Evolutionary conservation across 2,797 vertebrate genomes (phyloP).

Genomic region (Sylvilagus floridanus): DNA sequence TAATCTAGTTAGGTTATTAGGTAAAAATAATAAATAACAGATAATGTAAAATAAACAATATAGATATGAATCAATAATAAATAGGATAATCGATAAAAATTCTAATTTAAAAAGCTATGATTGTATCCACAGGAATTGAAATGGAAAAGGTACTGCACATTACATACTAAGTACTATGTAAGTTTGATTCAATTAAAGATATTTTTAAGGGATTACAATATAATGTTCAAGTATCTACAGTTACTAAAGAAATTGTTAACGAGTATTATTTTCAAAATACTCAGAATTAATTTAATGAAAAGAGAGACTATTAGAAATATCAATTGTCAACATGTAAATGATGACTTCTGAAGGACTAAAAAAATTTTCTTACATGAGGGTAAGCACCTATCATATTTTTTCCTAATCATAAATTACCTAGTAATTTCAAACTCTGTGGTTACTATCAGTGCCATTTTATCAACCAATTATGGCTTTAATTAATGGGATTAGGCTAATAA

Average conservation of each 20-base stretch:
- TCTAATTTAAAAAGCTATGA: constrained; percentile 28
- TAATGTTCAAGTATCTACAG: neutral
- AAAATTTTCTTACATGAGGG: neutral
- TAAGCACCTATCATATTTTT: constrained; percentile 47
- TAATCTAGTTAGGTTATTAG: neutral
- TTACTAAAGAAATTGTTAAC: constrained; percentile 31
- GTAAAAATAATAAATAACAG: too few species aligned
- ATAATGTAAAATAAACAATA: too few species aligned
- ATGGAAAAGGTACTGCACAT: neutral
- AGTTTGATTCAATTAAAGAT: neutral
- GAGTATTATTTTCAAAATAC: constrained; percentile 23
- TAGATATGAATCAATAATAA: too few species aligned
- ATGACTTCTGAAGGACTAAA: neutral
- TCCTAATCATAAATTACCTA: constrained; percentile 42
- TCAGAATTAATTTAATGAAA: constrained; percentile 44
- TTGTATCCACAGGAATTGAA: neutral
- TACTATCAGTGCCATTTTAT: constrained; percentile 15
- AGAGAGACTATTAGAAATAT: constrained; percentile 40
- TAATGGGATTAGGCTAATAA: constrained; percentile 53
- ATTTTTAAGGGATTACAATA: constrained; percentile 47
- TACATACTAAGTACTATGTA: neutral
- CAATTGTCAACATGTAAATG: constrained; percentile 6
- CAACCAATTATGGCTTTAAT: constrained; percentile 41
- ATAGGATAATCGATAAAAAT: neutral
- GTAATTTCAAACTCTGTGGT: neutral